Percentiles rank a stretch among this genome's conserved stretches.
These are phyloP conservation scores for Peromyscus polionotus DNA, from an alignment of 2,113 vertebrate species.

Conservation along the genomic window DNA sequence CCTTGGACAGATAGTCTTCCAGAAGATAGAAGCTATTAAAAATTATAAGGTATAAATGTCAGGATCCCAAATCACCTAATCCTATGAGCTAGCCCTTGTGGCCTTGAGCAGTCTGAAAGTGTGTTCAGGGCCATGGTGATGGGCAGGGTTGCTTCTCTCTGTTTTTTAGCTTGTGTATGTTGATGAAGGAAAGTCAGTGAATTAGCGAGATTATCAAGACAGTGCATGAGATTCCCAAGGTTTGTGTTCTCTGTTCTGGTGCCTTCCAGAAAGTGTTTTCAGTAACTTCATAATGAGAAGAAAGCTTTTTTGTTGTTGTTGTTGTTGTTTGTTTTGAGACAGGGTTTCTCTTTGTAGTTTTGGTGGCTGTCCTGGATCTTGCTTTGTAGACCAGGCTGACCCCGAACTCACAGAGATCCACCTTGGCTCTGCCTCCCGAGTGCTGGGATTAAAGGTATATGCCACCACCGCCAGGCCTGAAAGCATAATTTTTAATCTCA, in stretches of 20 bases:
- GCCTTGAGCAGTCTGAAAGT: not conserved
- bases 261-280: not conserved
- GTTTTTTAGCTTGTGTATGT: not conserved
- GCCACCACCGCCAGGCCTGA: too few relatives aligned
- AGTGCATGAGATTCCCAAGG: not conserved
- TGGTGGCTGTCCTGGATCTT: too few relatives aligned
- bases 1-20: not conserved
- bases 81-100: not conserved
- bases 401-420: too few relatives aligned
- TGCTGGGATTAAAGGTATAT: too few relatives aligned
- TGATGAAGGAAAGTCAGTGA: not conserved
- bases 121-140: fast-evolving
- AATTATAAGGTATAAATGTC: not conserved
- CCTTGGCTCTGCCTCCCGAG: too few relatives aligned
- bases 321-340: too few relatives aligned
- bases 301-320: not conserved
- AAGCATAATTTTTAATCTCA: not conserved
- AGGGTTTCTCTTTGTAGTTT: too few relatives aligned
- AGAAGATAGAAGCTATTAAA: slow-evolving; percentile 1
- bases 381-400: too few relatives aligned
- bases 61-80: not conserved
- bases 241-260: not conserved
- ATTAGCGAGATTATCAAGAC: not conserved
- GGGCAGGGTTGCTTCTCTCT: too few relatives aligned
- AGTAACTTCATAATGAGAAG: slow-evolving; percentile 20